Evolutionary conservation across 2,797 vertebrate species (phyloP).

Genomic region (Tadarida brasiliensis): DNA sequence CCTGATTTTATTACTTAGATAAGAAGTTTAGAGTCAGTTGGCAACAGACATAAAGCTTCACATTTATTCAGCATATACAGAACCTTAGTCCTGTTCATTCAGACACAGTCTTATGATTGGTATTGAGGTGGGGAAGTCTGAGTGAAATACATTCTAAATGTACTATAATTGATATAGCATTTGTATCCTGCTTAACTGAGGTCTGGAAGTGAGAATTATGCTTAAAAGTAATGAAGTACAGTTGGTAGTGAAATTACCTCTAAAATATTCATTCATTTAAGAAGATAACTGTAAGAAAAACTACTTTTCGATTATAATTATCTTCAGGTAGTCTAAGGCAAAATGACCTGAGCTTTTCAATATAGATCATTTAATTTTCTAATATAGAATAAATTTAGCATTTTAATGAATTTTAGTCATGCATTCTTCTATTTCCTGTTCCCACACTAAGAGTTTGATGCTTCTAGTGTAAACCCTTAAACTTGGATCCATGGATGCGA

Average conservation of each 20-base stretch:
- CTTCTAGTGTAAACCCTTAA: background rate
- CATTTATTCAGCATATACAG: background rate
- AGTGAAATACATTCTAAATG: conserved; percentile 39
- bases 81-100: background rate
- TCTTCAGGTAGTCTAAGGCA: conserved; percentile 41
- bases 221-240: conserved; percentile 43
- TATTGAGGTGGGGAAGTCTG: background rate
- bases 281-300: conserved; percentile 49
- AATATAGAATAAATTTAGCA: conserved; percentile 62
- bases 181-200: conserved; percentile 45
- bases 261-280: conserved; percentile 70
- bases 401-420: conserved; percentile 35
- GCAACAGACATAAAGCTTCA: conserved; percentile 5
- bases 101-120: conserved; percentile 3
- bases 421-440: conserved; percentile 24
- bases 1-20: conserved; percentile 19
- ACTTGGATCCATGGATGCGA: background rate
- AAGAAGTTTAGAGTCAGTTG: conserved; percentile 25
- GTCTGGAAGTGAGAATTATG: conserved; percentile 52
- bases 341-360: conserved; percentile 62
- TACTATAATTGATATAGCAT: background rate
- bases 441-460: background rate
- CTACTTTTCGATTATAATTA: conserved; percentile 56
- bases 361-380: conserved; percentile 62
- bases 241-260: conserved; percentile 58